Base-by-base conservation (phyloP, 30 jellyfish, hydroid and myxozoan species). In the Morbakka virulenta region DNA sequence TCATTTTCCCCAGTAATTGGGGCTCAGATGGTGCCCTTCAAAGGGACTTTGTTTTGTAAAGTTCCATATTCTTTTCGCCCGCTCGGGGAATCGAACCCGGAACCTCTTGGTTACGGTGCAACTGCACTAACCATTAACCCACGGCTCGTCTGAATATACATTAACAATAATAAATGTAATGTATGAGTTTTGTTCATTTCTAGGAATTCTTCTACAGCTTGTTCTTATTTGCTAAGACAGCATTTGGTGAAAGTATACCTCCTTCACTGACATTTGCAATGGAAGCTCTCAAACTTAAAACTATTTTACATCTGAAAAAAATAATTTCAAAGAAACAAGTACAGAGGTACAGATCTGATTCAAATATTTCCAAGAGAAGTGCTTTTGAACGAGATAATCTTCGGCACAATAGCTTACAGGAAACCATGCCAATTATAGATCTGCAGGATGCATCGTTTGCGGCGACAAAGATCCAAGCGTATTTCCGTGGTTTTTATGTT, bases 401-500 rank as follows among this genome's bases (percentile, higher is more conserved):
- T 6, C 9, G 57, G 17, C 78, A 23, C 22, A 47, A 29, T 21
- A 72, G 83, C 23, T 22, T 72, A 48, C 83, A 77, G 28, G 2
- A 1, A 17, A 67, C 35, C 21, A 17, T 26, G 1, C 23, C 3
- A 1, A 34, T 23, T 53, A 20, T 75, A 35, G 72, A 57, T 14
- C 23, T 21, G 13, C 4, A 20, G 17, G 76, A 72, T 26, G 32
- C 82, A 49, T 53, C 52, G n/a, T 23, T 3, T 0, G 95, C 95
- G 17, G 97, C 97, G 12, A 50, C 63, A 20, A 76, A 72, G 50
- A 82, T 89, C 20, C 95, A 89, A 62, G 89, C 95, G 4, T 67
- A 32, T 57, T 82, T 82, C 66, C 82, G 80, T 47, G 95, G 97
- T 0, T 63, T 35, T 78, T 69, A 52, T 32, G 76, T 62, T 22